Conservation (phyloP, 2,888 invertebrate species). For the Dolichopus griseipennis region DNA sequence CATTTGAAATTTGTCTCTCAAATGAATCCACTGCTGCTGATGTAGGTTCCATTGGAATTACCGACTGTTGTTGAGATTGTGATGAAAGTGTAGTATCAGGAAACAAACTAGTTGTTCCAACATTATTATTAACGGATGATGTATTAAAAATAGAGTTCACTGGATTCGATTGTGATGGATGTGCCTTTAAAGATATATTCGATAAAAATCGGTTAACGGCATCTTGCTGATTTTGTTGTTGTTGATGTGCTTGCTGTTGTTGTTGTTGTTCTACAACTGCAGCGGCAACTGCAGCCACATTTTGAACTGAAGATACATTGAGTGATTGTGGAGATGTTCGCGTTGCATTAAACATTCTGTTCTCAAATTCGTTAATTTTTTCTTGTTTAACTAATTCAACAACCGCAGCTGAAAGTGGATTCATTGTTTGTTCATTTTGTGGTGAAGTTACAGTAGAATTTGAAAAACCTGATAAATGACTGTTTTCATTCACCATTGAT, state of each 20-base stretch:
- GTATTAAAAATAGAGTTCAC: background rate
- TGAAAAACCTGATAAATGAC: background rate
- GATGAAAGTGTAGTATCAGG: background rate
- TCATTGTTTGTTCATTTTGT: constrained; percentile 17
- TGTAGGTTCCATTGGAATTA: background rate
- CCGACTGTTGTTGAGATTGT: background rate
- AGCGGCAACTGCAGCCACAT: constrained; percentile 39
- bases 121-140: background rate
- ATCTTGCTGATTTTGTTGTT: constrained; percentile 49
- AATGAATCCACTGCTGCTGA: background rate
- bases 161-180: background rate
- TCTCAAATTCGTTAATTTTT: constrained; percentile 37
- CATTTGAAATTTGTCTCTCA: background rate
- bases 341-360: constrained; percentile 43
- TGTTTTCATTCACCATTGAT: constrained; percentile 17
- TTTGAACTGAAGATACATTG: background rate
- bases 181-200: constrained; percentile 22
- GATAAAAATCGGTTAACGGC: constrained; percentile 52
- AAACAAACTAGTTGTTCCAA: background rate
- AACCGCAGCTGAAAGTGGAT: constrained; percentile 29
- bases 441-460: background rate
- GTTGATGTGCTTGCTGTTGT: constrained; percentile 42
- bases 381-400: constrained; percentile 49
- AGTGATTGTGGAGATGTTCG: background rate
- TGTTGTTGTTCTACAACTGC: background rate